Evolutionary conservation across 2,797 vertebrate genomes (phyloP).

Genomic region (Capromys pilorides): DNA sequence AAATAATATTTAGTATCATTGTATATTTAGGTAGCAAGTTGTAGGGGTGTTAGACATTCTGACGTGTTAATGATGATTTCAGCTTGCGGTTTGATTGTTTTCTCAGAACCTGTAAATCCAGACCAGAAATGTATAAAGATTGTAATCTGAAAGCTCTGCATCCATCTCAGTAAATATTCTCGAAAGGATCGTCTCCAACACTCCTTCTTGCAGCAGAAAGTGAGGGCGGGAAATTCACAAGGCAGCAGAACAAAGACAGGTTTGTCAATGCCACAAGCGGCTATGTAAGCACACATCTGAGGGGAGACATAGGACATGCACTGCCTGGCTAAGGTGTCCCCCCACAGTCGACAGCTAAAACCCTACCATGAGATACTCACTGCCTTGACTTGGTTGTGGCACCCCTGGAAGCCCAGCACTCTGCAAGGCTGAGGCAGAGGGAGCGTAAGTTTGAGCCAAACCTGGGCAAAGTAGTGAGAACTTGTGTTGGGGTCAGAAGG

Average conservation of each 20-base stretch:
- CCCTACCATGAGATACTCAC: neutral
- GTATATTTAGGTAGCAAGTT: constrained; percentile 71
- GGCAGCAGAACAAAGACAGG: neutral
- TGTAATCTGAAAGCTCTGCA: constrained; percentile 39
- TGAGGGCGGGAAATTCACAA: neutral
- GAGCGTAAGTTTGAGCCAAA: neutral
- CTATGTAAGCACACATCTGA: neutral
- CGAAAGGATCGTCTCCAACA: neutral
- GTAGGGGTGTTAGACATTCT: constrained; percentile 37
- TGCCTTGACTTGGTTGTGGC: neutral
- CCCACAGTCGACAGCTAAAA: neutral
- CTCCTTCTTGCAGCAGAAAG: neutral
- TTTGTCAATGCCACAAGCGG: neutral
- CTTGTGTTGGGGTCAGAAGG: neutral
- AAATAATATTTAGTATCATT: constrained; percentile 55
- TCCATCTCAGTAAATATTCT: constrained; percentile 24
- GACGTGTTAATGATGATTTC: constrained; percentile 66
- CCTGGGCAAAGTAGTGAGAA: neutral
- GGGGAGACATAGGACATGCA: neutral
- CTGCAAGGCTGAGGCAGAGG: neutral
- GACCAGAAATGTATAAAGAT: constrained; percentile 62
- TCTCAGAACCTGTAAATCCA: constrained; percentile 73
- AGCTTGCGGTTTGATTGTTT: constrained; percentile 71
- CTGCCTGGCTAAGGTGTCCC: neutral
- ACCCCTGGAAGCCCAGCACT: neutral